Evolutionary conservation across 1,140 invertebrate genomes (phyloP).

Genomic region (Colletes latitarsis): DNA sequence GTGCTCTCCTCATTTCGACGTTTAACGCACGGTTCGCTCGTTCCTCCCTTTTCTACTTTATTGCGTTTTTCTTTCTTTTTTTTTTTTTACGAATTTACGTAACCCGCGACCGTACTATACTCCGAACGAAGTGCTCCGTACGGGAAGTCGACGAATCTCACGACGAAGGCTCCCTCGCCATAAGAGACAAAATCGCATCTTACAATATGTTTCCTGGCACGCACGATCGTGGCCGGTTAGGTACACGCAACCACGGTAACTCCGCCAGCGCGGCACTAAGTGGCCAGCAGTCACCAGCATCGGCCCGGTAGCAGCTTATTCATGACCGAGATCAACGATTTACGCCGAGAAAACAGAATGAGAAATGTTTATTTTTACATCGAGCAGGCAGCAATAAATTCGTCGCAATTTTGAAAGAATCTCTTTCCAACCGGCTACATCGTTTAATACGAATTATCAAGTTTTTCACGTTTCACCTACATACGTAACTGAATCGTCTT

Average conservation of each 20-base stretch:
- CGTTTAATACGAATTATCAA: not conserved
- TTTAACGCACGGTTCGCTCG: slow-evolving; percentile 39
- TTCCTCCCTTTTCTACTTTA: slow-evolving; percentile 43
- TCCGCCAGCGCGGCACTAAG: slow-evolving; percentile 34
- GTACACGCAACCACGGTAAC: slow-evolving; percentile 30
- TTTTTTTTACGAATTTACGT: slow-evolving; percentile 68
- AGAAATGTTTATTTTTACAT: slow-evolving; percentile 49
- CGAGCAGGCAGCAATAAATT: slow-evolving; percentile 24
- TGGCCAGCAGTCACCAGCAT: slow-evolving; percentile 31
- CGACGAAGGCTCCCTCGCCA: slow-evolving; percentile 62
- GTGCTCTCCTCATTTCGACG: slow-evolving; percentile 73
- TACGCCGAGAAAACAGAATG: not conserved
- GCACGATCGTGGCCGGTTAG: slow-evolving; percentile 37
- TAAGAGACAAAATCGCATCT: slow-evolving; percentile 69
- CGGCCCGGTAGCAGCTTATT: slow-evolving; percentile 29
- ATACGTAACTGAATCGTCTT: slow-evolving; percentile 49
- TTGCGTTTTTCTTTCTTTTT: slow-evolving; percentile 34
- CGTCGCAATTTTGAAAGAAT: not conserved
- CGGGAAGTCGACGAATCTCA: slow-evolving; percentile 42
- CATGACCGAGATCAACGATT: slow-evolving; percentile 16
- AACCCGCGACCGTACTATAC: slow-evolving; percentile 57
- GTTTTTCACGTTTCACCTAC: slow-evolving; percentile 36
- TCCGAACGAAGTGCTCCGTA: slow-evolving; percentile 31
- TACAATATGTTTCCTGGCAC: slow-evolving; percentile 71
- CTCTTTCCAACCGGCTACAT: not conserved